Base-by-base conservation (phyloP, 2,113 vertebrate species). In the Astur gentilis region DNA sequence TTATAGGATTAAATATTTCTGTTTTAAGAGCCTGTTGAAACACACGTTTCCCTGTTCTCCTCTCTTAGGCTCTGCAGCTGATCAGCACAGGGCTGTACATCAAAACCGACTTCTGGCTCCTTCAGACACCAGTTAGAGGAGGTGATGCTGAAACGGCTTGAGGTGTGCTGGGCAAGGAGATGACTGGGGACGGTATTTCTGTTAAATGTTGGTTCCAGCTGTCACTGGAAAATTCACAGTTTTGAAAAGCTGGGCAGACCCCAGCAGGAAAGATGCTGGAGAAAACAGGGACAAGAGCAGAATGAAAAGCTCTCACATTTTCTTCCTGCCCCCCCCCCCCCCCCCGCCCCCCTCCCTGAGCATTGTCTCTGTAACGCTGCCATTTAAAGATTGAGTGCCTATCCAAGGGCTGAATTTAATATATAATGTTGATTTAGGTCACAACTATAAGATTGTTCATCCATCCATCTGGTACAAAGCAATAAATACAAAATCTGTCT, bases 1-100 rank as follows among this genome's bases (percentile, higher is more conserved):
- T 95, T 95, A 94, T 91, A 97, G 96, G 40, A 66, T 85, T 42
- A 89, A 95, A 44, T 83, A 80, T 75, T 95, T 95, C 75, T 96
- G 77, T n/a, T 96, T 93, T 77, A 92, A 88, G 80, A 61, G 62
- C 88, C 47, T 83, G 57, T 45, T 76, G 87, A 89, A 90, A 81
- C 13, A 64, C 10, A 79, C 6, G 0, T 94, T 95, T 79, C 83
- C 60, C 47, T 92, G 27, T 62, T 85, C 47, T 90, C 40, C 71
- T 83, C 3, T 95, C 92, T 95, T 61, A 83, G 83, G 55, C 70
- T 84, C 9, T 4, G 64, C 85, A 93, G 60, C 80, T 86, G 75
- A 67, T 72, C 79, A 83, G 75, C 82, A 49, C 65, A 44, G 49
- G 42, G 34, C 71, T 92, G 55, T 76, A 62, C 78, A 75, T 60